A percentile compares a stretch with the other conserved stretches of the same genome.
phyloP scores from a whole-genome alignment of 2,888 invertebrate species.

The Macrophya alboannulata region DNA sequence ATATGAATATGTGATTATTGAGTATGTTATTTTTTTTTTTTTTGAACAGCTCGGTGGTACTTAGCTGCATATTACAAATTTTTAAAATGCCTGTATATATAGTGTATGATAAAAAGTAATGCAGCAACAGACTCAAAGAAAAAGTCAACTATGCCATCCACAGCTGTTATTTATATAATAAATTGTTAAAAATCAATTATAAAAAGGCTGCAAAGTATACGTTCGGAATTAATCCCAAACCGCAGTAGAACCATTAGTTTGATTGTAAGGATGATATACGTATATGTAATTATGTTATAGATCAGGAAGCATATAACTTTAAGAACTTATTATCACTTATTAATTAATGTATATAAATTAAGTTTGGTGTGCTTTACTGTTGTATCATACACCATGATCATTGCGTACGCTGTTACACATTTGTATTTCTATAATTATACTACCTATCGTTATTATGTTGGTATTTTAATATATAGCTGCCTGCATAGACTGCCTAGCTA shows the following conservation, averaged over 20 bases:
- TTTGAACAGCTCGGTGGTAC: slow-evolving; percentile 38
- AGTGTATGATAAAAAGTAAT: slow-evolving; percentile 37
- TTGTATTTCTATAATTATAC: slow-evolving; percentile 38
- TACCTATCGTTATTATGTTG: slow-evolving; percentile 45
- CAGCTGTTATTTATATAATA: neutral
- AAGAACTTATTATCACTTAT: neutral
- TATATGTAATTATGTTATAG: neutral
- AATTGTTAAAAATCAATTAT: neutral
- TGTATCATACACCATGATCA: slow-evolving; percentile 49
- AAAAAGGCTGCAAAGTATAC: neutral
- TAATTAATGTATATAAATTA: slow-evolving; percentile 23
- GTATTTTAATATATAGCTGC: slow-evolving; percentile 69
- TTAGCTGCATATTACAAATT: slow-evolving; percentile 18
- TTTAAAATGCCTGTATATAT: neutral
- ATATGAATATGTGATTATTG: slow-evolving; percentile 42
- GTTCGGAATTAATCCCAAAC: neutral
- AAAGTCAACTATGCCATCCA: too few species aligned
- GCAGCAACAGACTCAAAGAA: slow-evolving; percentile 4
- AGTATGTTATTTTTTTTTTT: slow-evolving; percentile 16
- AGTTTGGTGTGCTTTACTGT: slow-evolving; percentile 41
- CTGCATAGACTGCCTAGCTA: slow-evolving; percentile 68
- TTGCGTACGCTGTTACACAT: slow-evolving; percentile 7
- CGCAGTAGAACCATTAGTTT: neutral
- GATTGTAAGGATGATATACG: slow-evolving; percentile 5
- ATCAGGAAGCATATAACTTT: slow-evolving; percentile 23